Percentiles rank a stretch among this genome's conserved stretches.
These are phyloP conservation scores for Acanthiza pusilla DNA, from an alignment of 2,797 vertebrate species.

Conservation along the genomic window DNA sequence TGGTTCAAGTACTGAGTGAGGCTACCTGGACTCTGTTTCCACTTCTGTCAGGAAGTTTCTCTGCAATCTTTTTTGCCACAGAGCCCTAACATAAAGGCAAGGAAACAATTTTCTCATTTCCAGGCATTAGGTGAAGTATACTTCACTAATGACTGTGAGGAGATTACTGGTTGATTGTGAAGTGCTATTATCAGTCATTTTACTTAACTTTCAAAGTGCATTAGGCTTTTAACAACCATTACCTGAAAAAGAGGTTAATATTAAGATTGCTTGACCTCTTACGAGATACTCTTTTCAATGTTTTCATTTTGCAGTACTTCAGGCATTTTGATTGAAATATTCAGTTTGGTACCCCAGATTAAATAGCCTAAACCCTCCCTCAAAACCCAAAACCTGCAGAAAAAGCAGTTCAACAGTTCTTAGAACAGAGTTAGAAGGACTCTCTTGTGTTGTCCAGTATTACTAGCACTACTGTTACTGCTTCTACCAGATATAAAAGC, in stretches of 20 bases:
- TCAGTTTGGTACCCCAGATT: not conserved
- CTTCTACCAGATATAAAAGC: not conserved
- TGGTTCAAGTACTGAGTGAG: not conserved
- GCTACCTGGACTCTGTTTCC: not conserved
- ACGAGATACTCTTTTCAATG: not conserved
- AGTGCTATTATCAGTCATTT: not conserved
- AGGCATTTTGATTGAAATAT: not conserved
- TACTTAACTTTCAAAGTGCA: not conserved
- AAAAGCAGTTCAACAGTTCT: not conserved
- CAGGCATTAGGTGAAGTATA: not conserved
- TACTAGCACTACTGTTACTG: not conserved
- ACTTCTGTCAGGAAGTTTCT: not conserved
- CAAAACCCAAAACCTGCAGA: not conserved
- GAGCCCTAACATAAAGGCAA: not conserved
- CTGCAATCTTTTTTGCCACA: not conserved
- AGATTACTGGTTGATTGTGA: not conserved
- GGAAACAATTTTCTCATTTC: not conserved
- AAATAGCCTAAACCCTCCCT: not conserved
- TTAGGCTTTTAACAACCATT: not conserved
- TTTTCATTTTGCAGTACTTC: not conserved
- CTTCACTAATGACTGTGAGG: not conserved
- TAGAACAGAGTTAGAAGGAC: not conserved
- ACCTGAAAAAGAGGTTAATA: not conserved
- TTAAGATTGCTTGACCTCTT: not conserved
- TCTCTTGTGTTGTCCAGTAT: fast-evolving